These are phyloP conservation scores for Zelleria hepariella DNA, from an alignment of 2,888 invertebrate genomes.

Conservation along the genomic window DNA sequence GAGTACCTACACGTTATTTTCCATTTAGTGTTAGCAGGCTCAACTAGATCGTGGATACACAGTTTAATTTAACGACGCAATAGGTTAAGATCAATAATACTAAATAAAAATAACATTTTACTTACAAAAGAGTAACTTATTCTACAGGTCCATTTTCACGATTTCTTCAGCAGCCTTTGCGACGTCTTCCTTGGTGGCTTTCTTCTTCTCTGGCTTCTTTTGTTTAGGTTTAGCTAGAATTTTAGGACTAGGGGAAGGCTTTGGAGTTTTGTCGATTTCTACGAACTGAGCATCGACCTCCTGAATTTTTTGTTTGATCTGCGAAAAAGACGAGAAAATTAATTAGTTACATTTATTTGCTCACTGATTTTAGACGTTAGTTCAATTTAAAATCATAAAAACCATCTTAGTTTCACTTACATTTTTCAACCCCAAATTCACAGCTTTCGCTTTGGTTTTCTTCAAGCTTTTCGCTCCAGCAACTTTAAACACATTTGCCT, in stretches of 20 bases:
- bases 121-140: conserved; percentile 7
- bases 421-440: conserved; percentile 59
- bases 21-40: too few species aligned
- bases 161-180: conserved; percentile 41
- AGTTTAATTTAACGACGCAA: too few species aligned
- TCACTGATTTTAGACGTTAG: not conserved
- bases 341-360: not conserved
- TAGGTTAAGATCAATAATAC: conserved; percentile 8
- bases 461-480: conserved; percentile 64
- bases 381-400: not conserved
- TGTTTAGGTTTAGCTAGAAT: conserved; percentile 16
- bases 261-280: conserved; percentile 43
- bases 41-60: too few species aligned
- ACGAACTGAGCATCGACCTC: conserved; percentile 57
- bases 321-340: conserved; percentile 17
- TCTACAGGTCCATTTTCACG: conserved; percentile 55
- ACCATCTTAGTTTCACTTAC: conserved; percentile 27
- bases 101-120: conserved; percentile 11
- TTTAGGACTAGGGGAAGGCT: conserved; percentile 19
- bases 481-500: conserved; percentile 59
- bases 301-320: conserved; percentile 58
- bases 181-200: conserved; percentile 48
- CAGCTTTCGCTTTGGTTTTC: conserved; percentile 58
- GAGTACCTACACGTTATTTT: too few species aligned
- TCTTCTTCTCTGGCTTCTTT: conserved; percentile 28